These are phyloP conservation scores for Drosophila maculinotata DNA, from an alignment of 2,888 invertebrate genomes.

Conservation along the genomic window DNA sequence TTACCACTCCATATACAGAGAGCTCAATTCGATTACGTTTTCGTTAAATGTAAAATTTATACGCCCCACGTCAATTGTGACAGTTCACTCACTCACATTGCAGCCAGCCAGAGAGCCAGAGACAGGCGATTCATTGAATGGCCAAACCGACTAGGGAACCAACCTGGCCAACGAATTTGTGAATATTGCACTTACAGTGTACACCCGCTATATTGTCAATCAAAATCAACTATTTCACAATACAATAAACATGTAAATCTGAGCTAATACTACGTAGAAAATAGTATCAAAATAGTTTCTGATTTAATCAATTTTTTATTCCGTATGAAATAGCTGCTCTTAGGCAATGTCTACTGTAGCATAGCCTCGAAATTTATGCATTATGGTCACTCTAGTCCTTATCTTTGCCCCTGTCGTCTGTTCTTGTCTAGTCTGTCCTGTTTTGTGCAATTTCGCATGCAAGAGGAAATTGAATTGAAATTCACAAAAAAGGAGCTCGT, in stretches of 20 bases:
- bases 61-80: conserved; percentile 82
- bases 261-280: too few relatives aligned
- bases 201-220: neutral
- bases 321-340: neutral
- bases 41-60: conserved; percentile 82
- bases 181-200: conserved; percentile 61
- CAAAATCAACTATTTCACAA: neutral
- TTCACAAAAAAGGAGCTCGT: conserved; percentile 82
- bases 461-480: conserved; percentile 83
- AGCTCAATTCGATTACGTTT: conserved; percentile 82
- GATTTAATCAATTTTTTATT: neutral
- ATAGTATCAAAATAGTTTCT: too few relatives aligned
- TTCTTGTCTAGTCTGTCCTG: conserved; percentile 34
- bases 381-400: conserved; percentile 49
- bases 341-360: conserved; percentile 45
- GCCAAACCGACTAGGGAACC: conserved; percentile 48
- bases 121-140: conserved; percentile 57
- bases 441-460: conserved; percentile 63
- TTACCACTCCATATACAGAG: conserved; percentile 78
- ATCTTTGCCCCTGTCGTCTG: conserved; percentile 15
- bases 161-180: conserved; percentile 56
- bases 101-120: conserved; percentile 32
- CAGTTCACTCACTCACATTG: conserved; percentile 78
- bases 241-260: too few relatives aligned
- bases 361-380: conserved; percentile 28